Conservation (phyloP, 2,888 invertebrate genomes). For the Apomyelois bistriatella region DNA sequence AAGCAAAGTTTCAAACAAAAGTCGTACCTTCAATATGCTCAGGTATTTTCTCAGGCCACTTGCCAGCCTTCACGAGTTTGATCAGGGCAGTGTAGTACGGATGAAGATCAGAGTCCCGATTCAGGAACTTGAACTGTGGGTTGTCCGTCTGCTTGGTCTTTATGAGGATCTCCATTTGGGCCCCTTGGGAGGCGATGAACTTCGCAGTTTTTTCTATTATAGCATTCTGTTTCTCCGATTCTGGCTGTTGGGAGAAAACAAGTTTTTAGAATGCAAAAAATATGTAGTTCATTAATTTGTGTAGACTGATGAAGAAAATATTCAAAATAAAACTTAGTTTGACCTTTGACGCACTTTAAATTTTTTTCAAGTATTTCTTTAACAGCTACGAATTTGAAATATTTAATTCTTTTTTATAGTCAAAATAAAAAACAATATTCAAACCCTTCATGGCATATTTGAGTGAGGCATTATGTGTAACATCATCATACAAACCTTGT, state of each 20-base stretch:
- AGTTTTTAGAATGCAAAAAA: constrained; percentile 7
- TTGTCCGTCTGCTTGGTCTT: constrained; percentile 98
- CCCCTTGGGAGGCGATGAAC: constrained; percentile 93
- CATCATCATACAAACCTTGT: too few relatives aligned
- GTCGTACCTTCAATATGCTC: constrained; percentile 54
- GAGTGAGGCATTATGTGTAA: too few relatives aligned
- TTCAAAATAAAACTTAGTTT: too few relatives aligned
- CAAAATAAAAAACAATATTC: too few relatives aligned
- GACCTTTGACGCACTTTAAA: too few relatives aligned
- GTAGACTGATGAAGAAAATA: too few relatives aligned
- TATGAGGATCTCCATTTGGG: constrained; percentile 99
- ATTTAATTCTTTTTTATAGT: too few relatives aligned
- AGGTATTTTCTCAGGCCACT: constrained; percentile 60
- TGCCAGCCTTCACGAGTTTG: constrained; percentile 53
- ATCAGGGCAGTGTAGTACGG: constrained; percentile 91
- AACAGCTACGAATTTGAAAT: too few relatives aligned
- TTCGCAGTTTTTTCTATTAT: constrained; percentile 97
- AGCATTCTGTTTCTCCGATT: constrained; percentile 91
- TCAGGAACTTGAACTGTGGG: constrained; percentile 95
- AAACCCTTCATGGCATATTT: too few relatives aligned
- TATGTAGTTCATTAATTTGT: neutral
- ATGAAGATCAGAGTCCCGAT: constrained; percentile 90
- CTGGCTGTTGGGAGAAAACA: constrained; percentile 82
- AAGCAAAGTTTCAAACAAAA: neutral
- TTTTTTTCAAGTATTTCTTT: too few relatives aligned